Base-by-base conservation (phyloP, 2,888 invertebrate species). In the Hololepta plana region DNA sequence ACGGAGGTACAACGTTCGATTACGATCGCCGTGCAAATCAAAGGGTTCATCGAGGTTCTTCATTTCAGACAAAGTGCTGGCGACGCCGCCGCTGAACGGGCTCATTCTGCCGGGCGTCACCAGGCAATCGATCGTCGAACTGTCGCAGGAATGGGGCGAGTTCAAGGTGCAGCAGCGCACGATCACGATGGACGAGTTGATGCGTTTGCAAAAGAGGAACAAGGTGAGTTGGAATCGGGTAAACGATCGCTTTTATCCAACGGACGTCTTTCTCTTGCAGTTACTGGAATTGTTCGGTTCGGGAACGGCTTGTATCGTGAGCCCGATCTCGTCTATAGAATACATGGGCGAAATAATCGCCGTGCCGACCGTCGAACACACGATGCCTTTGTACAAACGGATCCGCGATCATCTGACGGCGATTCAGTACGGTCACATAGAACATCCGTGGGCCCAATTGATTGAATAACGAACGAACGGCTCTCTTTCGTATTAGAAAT, bases 271-370 rank as follows among this genome's bases (percentile, higher is more conserved):
- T 38, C 38, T 37, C 31, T 60, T 61, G 1, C 59, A 95, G 93
- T 54, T 98, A 37, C 51, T 90, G 38, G 98, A 98, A 58, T 65
- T 96, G 53, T 99, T 98, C 54, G 98, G 96, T 30, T 72, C 90
- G n/a, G 98, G 98, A 29, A 98, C 98, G 12, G 98, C 98, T 1
- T 88, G 88, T 41, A 67, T 93, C 24, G 81, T 99, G 10, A 85
- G 84, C 43, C 96, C 98, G 1, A 73, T 98, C 28, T 76, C 79
- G 30, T 66, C 72, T 33, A 84, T 98, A 32, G 66, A 77, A 29
- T 96, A 81, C 54, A 45, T 75, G 39, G 79, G 71, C 3, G 57
- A 65, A 26, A 53, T 65, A 28, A 59, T 80, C 15, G 46, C 61
- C 26, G 67, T 87, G 36, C 84, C 85, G 26, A 84, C 84, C 10